Evolutionary conservation across 2,113 vertebrate genomes (phyloP), one percentile per base, ranked within the genome.

Genomic region (Blennius ocellaris): DNA sequence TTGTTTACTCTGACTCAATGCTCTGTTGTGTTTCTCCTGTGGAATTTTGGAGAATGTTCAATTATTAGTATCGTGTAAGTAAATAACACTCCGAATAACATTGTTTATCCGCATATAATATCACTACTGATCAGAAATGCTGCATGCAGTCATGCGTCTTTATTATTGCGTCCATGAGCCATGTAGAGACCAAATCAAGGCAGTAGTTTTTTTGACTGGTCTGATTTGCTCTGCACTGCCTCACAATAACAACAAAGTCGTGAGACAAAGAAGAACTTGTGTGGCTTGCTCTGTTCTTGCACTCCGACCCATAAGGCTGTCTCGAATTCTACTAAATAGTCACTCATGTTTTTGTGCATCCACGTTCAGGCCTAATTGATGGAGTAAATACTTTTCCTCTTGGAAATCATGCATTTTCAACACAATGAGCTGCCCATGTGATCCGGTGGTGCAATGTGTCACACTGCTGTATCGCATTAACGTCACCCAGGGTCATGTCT

Each of bases 391-490:
- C 12, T 55, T 16, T 5, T 0, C 8, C 17, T 43, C 37, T 9
- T 15, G 2, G 1, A 74, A 30, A 56, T 53, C 7, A 38, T 15
- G 1, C 5, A 12, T 39, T 52, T 44, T 16, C 0, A 8, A 51
- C 49, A 6, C 7, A 21, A 44, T 68, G 50, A 63, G 44, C 52
- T 65, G 51, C 44, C 60, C 58, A 17, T 43, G 48, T 15, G 21
- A 30, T 30, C 21, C 4, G 21, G 21, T 30, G 21, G 21, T 30
- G 21, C 21, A 30, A 4, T 30, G 21, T 2, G 21, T 30, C 21
- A 30, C 21, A 30, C 21, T 30, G 21, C 2, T 30, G 21, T 4
- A 30, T 4, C 4, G 21, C 21, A 30, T 30, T 30, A 30, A 30
- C 21, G 4, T 2, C 21, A 30, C 21, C 21, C 21, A 4, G 21